Base-by-base conservation (phyloP, 2,113 vertebrate genomes). In the Cranoglanis bouderius region DNA sequence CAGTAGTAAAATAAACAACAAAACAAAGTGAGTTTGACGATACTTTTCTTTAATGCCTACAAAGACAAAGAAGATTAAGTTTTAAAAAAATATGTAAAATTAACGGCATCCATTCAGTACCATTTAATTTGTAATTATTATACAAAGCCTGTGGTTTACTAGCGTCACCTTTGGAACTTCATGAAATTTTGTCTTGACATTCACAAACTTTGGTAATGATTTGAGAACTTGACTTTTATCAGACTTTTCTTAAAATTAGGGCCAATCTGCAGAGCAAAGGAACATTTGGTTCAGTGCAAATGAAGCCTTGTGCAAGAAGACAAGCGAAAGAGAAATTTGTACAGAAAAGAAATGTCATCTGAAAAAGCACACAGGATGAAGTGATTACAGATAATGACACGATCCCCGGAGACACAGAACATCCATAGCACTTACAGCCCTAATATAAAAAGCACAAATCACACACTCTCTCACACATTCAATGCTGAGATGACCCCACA, bases 401-500 rank as follows among this genome's bases (percentile, higher is more conserved):
- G 61, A 24, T 49, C 46, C 46, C 55, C 1, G 0, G 51, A 74
- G 21, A 89, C 49, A 86, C 75, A 86, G 26, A 55, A 89, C 83
- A 85, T 78, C 32, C 29, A 63, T 43, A 61, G 57, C 57, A 43
- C 55, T 61, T 61, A 35, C 2, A 13, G 32, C 6, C 26, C 72
- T 72, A 57, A 12, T 35, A 75, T 51, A 29, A 55, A 63, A 55
- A 63, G 35, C 61, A 74, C 61, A 74, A 77, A 38, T 53, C 46
- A n/a, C 84, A 88, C 61, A 40, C 84, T 46, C 38, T 70, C 67
- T 43, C 35, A 59, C 51, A 81, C 59, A 40, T 29, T 40, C 77
- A 38, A 46, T 78, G 43, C 49, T 51, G 72, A 92, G 92, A 94
- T 93, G 91, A 92, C 94, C 95, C 96, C 86, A 61, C 43, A 63